Evolutionary conservation across 2,113 vertebrate species (phyloP).

Genomic region (Malurus alboscapulatus): DNA sequence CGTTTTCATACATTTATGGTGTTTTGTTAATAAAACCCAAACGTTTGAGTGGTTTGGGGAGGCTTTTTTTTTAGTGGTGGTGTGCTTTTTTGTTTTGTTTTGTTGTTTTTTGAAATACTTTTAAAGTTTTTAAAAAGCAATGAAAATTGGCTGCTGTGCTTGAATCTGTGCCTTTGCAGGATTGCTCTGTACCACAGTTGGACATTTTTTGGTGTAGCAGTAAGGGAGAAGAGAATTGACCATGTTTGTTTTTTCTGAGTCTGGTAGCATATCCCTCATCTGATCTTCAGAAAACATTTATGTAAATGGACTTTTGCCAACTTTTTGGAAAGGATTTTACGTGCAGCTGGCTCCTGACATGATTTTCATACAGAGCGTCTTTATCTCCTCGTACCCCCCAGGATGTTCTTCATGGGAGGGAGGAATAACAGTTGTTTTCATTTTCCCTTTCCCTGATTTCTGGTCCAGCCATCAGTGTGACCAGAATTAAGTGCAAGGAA

Average conservation of each 20-base stretch:
- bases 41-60: not conserved
- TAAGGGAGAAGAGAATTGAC: not conserved
- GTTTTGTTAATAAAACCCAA: not conserved
- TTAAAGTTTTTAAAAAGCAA: not conserved
- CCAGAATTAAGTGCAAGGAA: slow-evolving; percentile 52
- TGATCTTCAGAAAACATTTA: slow-evolving; percentile 23
- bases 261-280: slow-evolving; percentile 12
- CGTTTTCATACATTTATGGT: not conserved
- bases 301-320: slow-evolving; percentile 33
- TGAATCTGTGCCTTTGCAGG: not conserved
- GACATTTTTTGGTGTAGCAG: not conserved
- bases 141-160: not conserved
- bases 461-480: not conserved
- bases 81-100: not conserved
- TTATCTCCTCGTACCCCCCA: slow-evolving; percentile 26
- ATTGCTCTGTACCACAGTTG: not conserved
- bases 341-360: slow-evolving; percentile 34
- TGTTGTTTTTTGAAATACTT: not conserved
- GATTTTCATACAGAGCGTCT: not conserved
- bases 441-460: slow-evolving; percentile 30
- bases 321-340: not conserved
- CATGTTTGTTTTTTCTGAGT: not conserved
- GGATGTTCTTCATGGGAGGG: slow-evolving; percentile 55
- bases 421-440: slow-evolving; percentile 18
- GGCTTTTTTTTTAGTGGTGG: not conserved